Base-by-base conservation (phyloP, 1,140 invertebrate genomes). In the Neodiprion pinetum region DNA sequence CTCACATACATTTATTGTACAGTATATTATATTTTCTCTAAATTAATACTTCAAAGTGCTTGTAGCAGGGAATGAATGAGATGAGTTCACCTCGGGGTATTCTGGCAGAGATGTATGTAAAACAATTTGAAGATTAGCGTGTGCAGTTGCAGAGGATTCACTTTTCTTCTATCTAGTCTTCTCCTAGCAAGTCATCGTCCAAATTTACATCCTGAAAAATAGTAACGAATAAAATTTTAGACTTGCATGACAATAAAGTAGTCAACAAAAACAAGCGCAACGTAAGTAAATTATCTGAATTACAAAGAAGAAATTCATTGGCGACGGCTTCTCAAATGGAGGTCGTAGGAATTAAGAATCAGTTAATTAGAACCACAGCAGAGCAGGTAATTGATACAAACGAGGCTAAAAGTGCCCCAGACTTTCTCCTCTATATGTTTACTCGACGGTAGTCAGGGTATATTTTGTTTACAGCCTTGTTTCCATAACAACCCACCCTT, bases 131-230 rank as follows among this genome's bases (percentile, higher is more conserved):
- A 40, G 40, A 49, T 72, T 48, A 50, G 49, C 28, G 10, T 21
- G 14, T 12, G 21, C 28, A 70, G n/a, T 72, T n/a, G 49, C n/a
- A n/a, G 14, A 23, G n/a, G 17, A 61, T 61, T 61, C 53, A 12
- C 11, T 61, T 61, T 61, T 14, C 53, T 61, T 12, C 11, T 61
- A 17, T 14, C 9, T 72, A 88, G 73, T 91, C 89, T 83, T 93
- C 92, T 68, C 84, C 89, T 69, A 92, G 83, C 74, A 93, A 86
- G 78, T 93, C 92, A 77, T 93, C 92, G 82, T 93, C 93, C 76
- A 93, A 86, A 85, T 91, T 92, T 40, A 93, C 90, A 82, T 92
- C 92, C 92, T 93, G 85, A 67, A 88, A 40, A 40, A 89, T 77
- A 82, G 77, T 78, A 77, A 80, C 77, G 75, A 68, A 78, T 70